A percentile compares a stretch with the other conserved stretches of the same genome.
These are phyloP conservation scores for Cebidichthys violaceus DNA, from an alignment of 2,113 vertebrate genomes.

Conservation along the genomic window DNA sequence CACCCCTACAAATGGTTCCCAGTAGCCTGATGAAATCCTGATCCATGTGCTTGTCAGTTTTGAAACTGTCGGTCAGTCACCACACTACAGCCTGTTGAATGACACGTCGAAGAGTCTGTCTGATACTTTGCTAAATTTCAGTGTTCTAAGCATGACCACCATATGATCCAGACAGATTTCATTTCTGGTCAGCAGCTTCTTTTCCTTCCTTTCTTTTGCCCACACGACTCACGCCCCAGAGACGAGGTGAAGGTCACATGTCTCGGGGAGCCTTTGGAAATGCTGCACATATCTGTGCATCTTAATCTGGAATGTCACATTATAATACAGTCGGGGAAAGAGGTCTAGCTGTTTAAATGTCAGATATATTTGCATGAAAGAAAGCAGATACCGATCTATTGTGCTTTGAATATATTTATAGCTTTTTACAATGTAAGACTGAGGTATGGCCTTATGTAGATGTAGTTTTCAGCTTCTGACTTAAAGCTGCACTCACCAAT, in stretches of 20 bases:
- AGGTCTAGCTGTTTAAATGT: constrained; percentile 28
- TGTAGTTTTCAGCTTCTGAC: neutral
- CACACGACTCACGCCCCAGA: neutral
- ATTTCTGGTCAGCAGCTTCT: neutral
- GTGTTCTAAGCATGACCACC: neutral
- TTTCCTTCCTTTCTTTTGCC: neutral
- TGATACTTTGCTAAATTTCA: neutral
- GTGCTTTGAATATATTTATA: neutral
- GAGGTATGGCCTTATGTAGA: neutral
- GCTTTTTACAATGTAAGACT: neutral
- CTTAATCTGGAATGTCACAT: constrained; percentile 36
- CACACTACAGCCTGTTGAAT: neutral
- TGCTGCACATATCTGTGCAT: neutral
- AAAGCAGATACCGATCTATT: neutral
- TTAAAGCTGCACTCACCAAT: neutral
- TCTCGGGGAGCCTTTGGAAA: constrained; percentile 1
- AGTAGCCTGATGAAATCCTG: no score
- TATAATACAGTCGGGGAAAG: neutral
- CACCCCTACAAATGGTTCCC: no score
- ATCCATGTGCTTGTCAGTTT: neutral
- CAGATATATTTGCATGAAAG: constrained; percentile 17
- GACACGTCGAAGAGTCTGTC: neutral
- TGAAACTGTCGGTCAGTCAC: no score
- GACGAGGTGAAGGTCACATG: constrained; percentile 16
- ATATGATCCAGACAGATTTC: neutral